These are phyloP conservation scores for Brachionus sp. DNA, from an alignment of 1,140 invertebrate species.

Conservation along the genomic window DNA sequence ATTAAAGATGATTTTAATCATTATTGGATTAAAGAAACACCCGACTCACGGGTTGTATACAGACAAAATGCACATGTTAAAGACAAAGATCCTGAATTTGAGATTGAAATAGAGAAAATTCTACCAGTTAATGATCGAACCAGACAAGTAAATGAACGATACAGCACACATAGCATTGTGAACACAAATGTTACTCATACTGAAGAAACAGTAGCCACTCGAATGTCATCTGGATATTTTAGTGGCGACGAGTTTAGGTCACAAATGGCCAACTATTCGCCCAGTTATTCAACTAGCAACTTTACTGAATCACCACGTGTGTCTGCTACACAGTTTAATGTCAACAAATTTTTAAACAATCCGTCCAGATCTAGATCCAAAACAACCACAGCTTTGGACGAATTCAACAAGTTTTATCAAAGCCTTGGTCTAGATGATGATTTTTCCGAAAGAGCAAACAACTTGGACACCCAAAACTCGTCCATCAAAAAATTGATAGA, in stretches of 20 bases:
- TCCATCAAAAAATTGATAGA: background rate
- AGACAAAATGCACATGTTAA: background rate
- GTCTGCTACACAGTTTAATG: conserved; percentile 7
- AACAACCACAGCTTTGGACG: background rate
- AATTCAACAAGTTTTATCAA: conserved; percentile 21
- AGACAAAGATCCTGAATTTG: conserved; percentile 30
- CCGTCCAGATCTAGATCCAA: background rate
- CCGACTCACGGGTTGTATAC: background rate
- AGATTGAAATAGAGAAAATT: conserved; percentile 45
- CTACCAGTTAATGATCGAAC: background rate
- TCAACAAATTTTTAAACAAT: conserved; percentile 25
- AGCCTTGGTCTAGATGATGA: background rate
- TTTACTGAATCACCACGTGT: background rate
- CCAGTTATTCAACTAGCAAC: conserved; percentile 10
- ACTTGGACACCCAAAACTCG: background rate
- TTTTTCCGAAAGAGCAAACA: background rate
- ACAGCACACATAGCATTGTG: conserved; percentile 8
- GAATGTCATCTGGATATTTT: conserved; percentile 45
- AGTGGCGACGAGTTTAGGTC: conserved; percentile 42
- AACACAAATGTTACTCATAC: background rate
- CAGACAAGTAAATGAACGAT: background rate
- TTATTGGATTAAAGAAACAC: conserved; percentile 12
- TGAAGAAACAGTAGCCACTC: conserved; percentile 35
- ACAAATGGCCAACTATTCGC: conserved; percentile 25
- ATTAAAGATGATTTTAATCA: background rate